Evolutionary conservation across 2,113 vertebrate genomes (phyloP).

Genomic region (Crotophaga sulcirostris): DNA sequence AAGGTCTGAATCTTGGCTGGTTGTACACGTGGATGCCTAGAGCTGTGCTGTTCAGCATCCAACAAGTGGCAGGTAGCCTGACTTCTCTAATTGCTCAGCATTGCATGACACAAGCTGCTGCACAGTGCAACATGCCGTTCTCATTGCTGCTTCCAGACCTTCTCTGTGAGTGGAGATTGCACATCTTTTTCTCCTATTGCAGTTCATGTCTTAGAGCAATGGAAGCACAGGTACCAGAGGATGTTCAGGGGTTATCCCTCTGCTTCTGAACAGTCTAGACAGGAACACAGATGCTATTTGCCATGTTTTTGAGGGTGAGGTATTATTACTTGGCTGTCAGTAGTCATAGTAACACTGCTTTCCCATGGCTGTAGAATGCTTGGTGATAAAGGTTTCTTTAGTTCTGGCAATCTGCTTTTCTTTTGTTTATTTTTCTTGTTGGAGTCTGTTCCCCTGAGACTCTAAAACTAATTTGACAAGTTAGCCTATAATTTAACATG

Average conservation of each 20-base stretch:
- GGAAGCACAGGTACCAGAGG: not conserved
- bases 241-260: not conserved
- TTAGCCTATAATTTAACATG: slow-evolving; percentile 24
- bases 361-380: not conserved
- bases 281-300: not conserved
- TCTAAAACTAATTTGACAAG: slow-evolving; percentile 28
- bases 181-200: not conserved
- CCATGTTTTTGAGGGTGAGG: not conserved
- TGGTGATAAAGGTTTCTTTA: not conserved
- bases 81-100: not conserved
- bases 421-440: slow-evolving; percentile 17
- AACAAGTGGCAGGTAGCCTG: not conserved
- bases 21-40: not conserved
- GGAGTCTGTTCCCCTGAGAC: not conserved
- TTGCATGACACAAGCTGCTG: not conserved
- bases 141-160: not conserved
- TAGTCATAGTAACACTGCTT: slow-evolving; percentile 36
- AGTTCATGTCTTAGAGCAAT: not conserved
- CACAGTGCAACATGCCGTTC: fast-evolving
- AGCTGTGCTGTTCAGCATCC: not conserved
- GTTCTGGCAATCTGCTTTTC: slow-evolving; percentile 10
- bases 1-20: not conserved
- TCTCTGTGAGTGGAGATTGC: fast-evolving
- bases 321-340: not conserved
- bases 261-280: not conserved